A percentile compares a stretch with the other conserved stretches of the same genome.
Conservation (phyloP, 2,113 vertebrate genomes). For the Sapayoa aenigma region DNA sequence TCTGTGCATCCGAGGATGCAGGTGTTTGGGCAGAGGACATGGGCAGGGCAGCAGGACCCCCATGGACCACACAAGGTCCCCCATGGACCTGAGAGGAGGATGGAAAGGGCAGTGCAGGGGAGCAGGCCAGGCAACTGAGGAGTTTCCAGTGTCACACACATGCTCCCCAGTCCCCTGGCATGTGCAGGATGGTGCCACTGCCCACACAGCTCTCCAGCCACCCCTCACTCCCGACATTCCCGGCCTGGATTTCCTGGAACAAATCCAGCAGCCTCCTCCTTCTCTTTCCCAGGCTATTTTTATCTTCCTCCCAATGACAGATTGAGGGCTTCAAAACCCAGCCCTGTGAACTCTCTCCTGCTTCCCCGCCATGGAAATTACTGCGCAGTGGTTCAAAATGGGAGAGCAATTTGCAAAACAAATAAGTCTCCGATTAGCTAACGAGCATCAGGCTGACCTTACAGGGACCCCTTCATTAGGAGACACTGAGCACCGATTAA, state of each 20-base stretch:
- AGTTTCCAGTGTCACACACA: background rate
- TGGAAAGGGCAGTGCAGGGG: background rate
- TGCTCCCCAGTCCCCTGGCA: background rate
- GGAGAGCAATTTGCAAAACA: slow-evolving; percentile 71
- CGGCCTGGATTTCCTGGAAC: background rate
- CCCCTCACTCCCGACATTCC: rapidly evolving
- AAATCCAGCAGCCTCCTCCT: background rate
- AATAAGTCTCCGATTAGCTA: slow-evolving; percentile 63
- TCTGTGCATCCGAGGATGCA: rapidly evolving
- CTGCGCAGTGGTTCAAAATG: slow-evolving; percentile 3
- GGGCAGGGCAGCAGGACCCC: background rate
- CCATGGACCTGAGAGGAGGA: background rate
- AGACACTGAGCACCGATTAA: slow-evolving; percentile 56
- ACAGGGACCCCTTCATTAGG: slow-evolving; percentile 66
- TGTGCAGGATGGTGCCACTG: background rate
- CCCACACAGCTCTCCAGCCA: background rate
- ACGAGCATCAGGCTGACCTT: slow-evolving; percentile 59
- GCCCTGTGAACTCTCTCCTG: slow-evolving; percentile 33
- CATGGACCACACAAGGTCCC: rapidly evolving
- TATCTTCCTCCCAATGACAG: slow-evolving; percentile 24
- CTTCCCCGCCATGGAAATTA: slow-evolving; percentile 50
- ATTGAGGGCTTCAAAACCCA: slow-evolving; percentile 39
- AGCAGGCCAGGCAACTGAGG: rapidly evolving
- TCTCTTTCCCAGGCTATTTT: slow-evolving; percentile 18
- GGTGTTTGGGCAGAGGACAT: rapidly evolving